A percentile compares a stretch with the other conserved stretches of the same genome.
Evolutionary conservation across 2,797 vertebrate genomes (phyloP).

Genomic region (Acrossocheilus fasciatus): DNA sequence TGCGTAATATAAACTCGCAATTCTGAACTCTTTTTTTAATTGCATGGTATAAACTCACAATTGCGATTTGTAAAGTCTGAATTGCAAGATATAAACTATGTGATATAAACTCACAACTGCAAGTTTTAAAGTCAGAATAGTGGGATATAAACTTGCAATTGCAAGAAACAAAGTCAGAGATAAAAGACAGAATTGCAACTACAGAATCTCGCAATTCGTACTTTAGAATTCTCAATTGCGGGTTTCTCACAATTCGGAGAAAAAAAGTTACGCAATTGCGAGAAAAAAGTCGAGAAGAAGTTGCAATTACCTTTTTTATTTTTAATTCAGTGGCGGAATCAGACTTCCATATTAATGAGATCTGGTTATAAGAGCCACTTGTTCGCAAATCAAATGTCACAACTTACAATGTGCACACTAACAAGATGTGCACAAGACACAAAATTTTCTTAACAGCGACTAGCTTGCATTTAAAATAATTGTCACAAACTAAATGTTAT

Average conservation of each 20-base stretch:
- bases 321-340: background rate
- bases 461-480: background rate
- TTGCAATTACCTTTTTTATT: background rate
- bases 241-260: background rate
- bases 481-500: background rate
- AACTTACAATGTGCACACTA: background rate
- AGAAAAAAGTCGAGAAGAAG: background rate
- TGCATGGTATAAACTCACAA: no score
- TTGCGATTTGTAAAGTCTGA: no score
- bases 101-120: no score
- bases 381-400: background rate
- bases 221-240: no score
- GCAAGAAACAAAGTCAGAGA: no score
- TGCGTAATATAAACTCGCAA: no score
- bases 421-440: background rate
- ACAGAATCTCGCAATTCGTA: no score
- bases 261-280: background rate
- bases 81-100: no score
- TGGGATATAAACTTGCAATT: no score
- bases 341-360: background rate
- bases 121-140: no score
- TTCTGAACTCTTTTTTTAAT: no score
- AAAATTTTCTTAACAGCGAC: no score
- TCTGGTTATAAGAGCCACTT: background rate
- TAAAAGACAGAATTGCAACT: background rate